Percentiles rank a stretch among this genome's conserved stretches.
Evolutionary conservation across 1,140 invertebrate species (phyloP).

Genomic region (Ylistrum balloti): DNA sequence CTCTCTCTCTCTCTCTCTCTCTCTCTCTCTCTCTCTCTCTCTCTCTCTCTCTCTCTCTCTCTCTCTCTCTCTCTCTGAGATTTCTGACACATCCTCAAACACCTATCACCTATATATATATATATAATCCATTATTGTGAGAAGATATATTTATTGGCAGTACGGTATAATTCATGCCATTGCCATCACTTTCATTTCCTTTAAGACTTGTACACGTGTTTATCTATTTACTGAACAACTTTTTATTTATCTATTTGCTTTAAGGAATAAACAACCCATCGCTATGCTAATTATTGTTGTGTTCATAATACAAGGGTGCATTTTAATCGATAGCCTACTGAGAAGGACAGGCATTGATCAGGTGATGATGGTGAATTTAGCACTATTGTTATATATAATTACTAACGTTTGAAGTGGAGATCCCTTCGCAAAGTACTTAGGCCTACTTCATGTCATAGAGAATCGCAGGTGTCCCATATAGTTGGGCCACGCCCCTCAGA

Average conservation of each 20-base stretch:
- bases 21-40: too few species aligned
- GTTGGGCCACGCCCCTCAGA: neutral
- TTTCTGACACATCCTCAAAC: too few species aligned
- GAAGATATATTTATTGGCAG: too few species aligned
- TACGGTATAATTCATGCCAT: too few species aligned
- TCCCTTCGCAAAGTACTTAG: neutral
- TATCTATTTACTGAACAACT: too few species aligned
- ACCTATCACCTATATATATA: too few species aligned
- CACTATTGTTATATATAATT: constrained; percentile 9
- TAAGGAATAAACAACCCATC: neutral
- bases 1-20: too few species aligned
- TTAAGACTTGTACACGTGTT: too few species aligned
- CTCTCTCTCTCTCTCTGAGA: too few species aligned
- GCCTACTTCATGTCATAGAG: neutral
- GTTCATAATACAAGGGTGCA: neutral
- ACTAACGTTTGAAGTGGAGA: constrained; percentile 21
- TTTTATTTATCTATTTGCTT: neutral
- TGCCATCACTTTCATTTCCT: too few species aligned
- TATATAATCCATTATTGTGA: too few species aligned
- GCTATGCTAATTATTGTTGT: neutral
- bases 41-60: too few species aligned
- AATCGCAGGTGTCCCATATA: constrained; percentile 33
- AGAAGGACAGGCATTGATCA: neutral
- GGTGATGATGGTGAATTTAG: neutral
- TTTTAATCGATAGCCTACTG: neutral